Evolutionary conservation across 2,797 vertebrate species (phyloP), one percentile per base, ranked within the genome.

Genomic region (Myiotriccus ornatus): DNA sequence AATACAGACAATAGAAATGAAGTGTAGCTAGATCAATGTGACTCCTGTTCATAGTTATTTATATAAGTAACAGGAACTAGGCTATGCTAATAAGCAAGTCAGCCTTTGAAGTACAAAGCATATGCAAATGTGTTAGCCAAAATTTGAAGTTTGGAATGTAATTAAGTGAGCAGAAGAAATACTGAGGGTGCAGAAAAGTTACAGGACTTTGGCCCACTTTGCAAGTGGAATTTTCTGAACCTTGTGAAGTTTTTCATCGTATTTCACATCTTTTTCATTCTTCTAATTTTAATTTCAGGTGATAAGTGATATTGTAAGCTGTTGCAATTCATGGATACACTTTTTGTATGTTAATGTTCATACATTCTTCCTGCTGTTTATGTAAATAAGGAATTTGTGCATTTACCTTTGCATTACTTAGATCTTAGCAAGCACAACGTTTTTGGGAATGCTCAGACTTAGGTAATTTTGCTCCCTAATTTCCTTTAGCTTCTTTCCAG

Each of bases 21-120:
- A 89, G 68, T 76, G 69, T 49, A 84, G 56, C 34, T 80, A 71
- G 70, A 96, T 96, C 91, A 90, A 32, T 93, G 74, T 79, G 82
- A 92, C 82, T 95, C 81, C 71, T 93, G 70, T 95, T 96, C 27
- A 7, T 52, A 77, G 79, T 86, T 96, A 96, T 56, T 96, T 91
- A 92, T 95, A 89, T 76, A 95, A 92, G 65, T 88, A 95, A 93
- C 93, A 92, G 84, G 96, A 97, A 96, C 94, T 85, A 94, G 95
- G 87, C 46, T 90, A 69, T 93, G 94, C 91, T 97, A 97, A 97
- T 97, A 86, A 91, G 96, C 68, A 83, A 95, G 70, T 93, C 94
- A 95, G 71, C 80, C 95, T 97, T 96, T 97, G 94, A 97, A 96
- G 94, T 97, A 83, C 93, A 97, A 96, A 96, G 84, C 3, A 0